phyloP scores from a whole-genome alignment of 2,888 invertebrate species.

The Lydus trimaculatus region DNA sequence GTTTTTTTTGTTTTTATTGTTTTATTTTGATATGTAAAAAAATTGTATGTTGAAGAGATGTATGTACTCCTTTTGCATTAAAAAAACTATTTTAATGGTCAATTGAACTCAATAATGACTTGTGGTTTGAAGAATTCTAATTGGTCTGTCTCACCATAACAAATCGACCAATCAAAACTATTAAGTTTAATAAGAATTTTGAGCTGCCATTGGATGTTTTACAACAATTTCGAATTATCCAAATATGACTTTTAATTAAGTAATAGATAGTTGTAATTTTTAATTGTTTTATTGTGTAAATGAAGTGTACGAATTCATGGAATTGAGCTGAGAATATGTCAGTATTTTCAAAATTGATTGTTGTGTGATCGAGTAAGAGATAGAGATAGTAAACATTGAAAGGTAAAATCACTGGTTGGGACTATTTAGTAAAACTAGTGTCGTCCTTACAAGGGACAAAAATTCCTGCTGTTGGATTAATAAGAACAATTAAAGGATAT shows the following conservation, averaged over 20 bases:
- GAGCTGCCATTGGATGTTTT: neutral
- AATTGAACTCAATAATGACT: neutral
- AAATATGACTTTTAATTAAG: conserved; percentile 11
- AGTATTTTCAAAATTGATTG: neutral
- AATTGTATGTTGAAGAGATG: neutral
- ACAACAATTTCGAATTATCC: neutral
- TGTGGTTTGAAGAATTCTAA: conserved; percentile 7
- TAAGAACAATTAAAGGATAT: conserved; percentile 53
- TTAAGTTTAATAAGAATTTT: neutral
- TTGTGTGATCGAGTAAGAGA: neutral
- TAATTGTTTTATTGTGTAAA: neutral
- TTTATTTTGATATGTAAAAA: neutral
- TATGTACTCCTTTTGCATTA: neutral
- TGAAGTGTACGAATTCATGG: neutral
- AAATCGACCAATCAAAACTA: neutral
- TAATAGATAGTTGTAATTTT: conserved; percentile 5
- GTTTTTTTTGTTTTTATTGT: neutral
- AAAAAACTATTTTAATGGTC: neutral
- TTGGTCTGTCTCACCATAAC: conserved; percentile 6
- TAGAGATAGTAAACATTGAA: neutral
- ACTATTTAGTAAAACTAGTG: neutral
- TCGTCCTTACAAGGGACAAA: conserved; percentile 47
- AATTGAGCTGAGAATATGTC: neutral
- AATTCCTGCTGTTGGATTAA: conserved; percentile 50
- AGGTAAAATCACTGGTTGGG: neutral